Base-by-base conservation (phyloP, 2,888 invertebrate genomes). In the Microdon myrmicae region DNA sequence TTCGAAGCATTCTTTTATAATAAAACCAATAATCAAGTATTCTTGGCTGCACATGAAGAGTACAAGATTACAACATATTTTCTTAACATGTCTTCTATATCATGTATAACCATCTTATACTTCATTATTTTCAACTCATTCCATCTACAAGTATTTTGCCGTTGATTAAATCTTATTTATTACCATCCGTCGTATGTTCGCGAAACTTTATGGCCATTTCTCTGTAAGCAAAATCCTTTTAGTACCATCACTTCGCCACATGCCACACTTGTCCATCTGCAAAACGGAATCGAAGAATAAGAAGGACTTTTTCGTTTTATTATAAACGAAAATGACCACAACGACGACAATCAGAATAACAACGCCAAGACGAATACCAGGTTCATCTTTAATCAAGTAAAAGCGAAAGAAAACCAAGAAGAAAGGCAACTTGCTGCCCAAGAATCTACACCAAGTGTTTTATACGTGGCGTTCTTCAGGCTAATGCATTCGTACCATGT, bases 161-260 rank as follows among this genome's bases (percentile, higher is more conserved):
- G 48, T 54, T 59, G 66, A 66, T 66, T 59, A 66, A 66, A 66
- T 66, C 66, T 66, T 59, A 59, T 66, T 66, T 66, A 66, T 66
- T 66, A 49, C 66, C 34, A 66, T 54, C 53, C 51, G 38, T 23
- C 43, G 51, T 64, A 51, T 64, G 51, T 53, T 56, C 51, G 32
- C 47, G 53, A 53, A 64, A 58, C 56, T 51, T 64, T 64, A 64
- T 64, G 56, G 58, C 64, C 47, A 64, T 58, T 53, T 53, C 64
- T 58, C 22, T 31, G 64, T 64, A 64, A 64, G 58, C 53, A 64
- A 58, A 64, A 64, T 64, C 64, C 64, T 64, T 58, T 47, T 64
- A 43, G 56, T 64, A 56, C 51, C 45, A 48, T 10, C 10, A 38
- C 35, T 43, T 48, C 16, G 41, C 41, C 56, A 31, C 56, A 44